Conservation (phyloP, 1,140 invertebrate species). For the Hirudo medicinalis region DNA sequence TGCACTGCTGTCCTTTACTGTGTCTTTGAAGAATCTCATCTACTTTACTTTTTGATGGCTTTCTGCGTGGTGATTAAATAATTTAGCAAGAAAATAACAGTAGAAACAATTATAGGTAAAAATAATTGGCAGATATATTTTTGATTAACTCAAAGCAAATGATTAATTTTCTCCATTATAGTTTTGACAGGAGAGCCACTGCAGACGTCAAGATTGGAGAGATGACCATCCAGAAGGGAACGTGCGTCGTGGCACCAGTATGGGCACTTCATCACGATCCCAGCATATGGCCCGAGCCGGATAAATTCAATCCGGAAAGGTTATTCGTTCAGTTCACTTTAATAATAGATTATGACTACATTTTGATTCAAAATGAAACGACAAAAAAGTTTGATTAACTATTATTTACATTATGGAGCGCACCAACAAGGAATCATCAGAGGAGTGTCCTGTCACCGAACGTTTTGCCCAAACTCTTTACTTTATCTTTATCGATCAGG, state of each 20-base stretch:
- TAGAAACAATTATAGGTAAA: slow-evolving; percentile 6
- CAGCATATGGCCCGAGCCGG: slow-evolving; percentile 39
- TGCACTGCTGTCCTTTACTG: too few species aligned
- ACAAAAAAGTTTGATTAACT: not conserved
- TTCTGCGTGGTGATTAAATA: not conserved
- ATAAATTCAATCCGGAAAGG: slow-evolving; percentile 39
- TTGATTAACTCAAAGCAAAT: too few species aligned
- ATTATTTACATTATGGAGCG: not conserved
- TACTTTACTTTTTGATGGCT: too few species aligned
- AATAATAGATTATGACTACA: not conserved
- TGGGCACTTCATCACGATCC: slow-evolving; percentile 46
- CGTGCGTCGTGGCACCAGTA: slow-evolving; percentile 41
- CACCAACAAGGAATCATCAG: too few species aligned
- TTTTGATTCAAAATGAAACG: not conserved
- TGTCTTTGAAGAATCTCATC: too few species aligned
- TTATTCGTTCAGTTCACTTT: slow-evolving; percentile 12
- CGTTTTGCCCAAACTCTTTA: too few species aligned
- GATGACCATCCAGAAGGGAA: slow-evolving; percentile 26
- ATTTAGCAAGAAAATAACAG: not conserved
- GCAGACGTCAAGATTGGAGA: slow-evolving; percentile 25
- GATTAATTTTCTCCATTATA: not conserved
- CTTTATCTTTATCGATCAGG: too few species aligned
- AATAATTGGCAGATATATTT: too few species aligned
- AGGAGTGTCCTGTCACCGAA: too few species aligned
- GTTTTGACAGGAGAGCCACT: slow-evolving; percentile 25